A percentile compares a stretch with the other conserved stretches of the same genome.
phyloP scores from a whole-genome alignment of 2,797 vertebrate species.

The Spinus pinus region DNA sequence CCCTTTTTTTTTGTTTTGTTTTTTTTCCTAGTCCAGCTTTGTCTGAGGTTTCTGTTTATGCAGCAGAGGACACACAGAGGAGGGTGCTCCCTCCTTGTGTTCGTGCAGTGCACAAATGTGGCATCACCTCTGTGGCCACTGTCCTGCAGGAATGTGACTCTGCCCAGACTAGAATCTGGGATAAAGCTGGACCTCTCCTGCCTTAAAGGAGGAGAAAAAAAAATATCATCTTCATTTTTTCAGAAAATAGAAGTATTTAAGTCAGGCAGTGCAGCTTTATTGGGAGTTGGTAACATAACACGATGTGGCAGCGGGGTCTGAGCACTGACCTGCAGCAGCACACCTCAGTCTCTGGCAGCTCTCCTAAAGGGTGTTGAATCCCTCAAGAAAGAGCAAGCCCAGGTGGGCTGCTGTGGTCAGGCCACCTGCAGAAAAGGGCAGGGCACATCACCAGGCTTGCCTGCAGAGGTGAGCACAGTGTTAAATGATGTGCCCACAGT shows the following conservation, averaged over 20 bases:
- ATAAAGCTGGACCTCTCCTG: not conserved
- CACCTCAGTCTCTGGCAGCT: not conserved
- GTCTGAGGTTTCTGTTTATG: not conserved
- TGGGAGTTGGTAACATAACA: not conserved
- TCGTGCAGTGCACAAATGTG: rapidly evolving
- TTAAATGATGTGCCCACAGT: not conserved
- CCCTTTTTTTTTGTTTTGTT: not conserved
- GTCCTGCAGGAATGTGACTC: not conserved
- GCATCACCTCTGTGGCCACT: not conserved
- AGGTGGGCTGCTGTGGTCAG: not conserved
- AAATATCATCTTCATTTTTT: not conserved
- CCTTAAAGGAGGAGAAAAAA: not conserved
- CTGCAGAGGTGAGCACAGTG: not conserved
- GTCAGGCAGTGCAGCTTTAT: not conserved
- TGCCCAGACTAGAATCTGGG: not conserved
- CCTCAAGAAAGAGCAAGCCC: not conserved
- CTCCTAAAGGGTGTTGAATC: not conserved
- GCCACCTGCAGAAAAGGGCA: conserved; percentile 4
- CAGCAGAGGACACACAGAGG: not conserved
- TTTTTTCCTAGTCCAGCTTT: not conserved
- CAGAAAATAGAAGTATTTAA: not conserved
- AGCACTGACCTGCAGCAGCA: not conserved
- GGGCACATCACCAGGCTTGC: not conserved
- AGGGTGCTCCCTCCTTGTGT: rapidly evolving
- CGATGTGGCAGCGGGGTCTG: not conserved